Percentiles rank a stretch among this genome's conserved stretches.
phyloP scores from a whole-genome alignment of 2,888 invertebrate genomes.

The Xylota sylvarum region DNA sequence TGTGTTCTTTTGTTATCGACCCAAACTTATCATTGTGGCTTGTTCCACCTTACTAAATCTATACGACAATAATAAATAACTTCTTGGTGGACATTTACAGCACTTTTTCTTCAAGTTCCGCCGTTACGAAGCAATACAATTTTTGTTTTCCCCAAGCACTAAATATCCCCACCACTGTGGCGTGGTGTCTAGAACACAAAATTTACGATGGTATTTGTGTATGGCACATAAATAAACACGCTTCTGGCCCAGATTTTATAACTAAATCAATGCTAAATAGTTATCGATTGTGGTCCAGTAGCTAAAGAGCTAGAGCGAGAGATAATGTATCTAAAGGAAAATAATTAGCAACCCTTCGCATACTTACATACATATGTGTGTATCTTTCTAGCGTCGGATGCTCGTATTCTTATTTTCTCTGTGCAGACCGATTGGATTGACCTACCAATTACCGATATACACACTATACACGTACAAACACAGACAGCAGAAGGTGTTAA shows the following conservation, averaged over 20 bases:
- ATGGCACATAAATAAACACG: constrained; percentile 38
- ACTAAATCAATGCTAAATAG: constrained; percentile 69
- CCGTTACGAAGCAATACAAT: constrained; percentile 17
- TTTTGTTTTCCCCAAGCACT: constrained; percentile 21
- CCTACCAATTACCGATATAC: constrained; percentile 50
- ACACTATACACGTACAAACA: constrained; percentile 7
- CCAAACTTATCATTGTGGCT: constrained; percentile 68
- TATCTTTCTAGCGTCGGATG: background rate
- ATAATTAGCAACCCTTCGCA: constrained; percentile 72
- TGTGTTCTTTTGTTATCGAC: constrained; percentile 38
- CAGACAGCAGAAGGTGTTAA: constrained; percentile 63
- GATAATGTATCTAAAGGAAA: constrained; percentile 40
- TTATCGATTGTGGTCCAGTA: constrained; percentile 41
- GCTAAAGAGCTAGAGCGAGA: constrained; percentile 22
- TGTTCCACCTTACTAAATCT: constrained; percentile 67
- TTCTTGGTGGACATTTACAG: constrained; percentile 47
- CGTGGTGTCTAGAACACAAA: background rate
- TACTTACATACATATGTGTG: background rate
- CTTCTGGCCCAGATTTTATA: constrained; percentile 68
- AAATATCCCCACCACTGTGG: constrained; percentile 39
- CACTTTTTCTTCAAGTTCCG: constrained; percentile 58
- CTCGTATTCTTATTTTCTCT: constrained; percentile 21
- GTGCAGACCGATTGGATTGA: constrained; percentile 31
- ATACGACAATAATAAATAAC: constrained; percentile 53
- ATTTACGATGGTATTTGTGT: constrained; percentile 10